Evolutionary conservation across 1,140 invertebrate species (phyloP).

Genomic region (Belonocnema kinseyi): DNA sequence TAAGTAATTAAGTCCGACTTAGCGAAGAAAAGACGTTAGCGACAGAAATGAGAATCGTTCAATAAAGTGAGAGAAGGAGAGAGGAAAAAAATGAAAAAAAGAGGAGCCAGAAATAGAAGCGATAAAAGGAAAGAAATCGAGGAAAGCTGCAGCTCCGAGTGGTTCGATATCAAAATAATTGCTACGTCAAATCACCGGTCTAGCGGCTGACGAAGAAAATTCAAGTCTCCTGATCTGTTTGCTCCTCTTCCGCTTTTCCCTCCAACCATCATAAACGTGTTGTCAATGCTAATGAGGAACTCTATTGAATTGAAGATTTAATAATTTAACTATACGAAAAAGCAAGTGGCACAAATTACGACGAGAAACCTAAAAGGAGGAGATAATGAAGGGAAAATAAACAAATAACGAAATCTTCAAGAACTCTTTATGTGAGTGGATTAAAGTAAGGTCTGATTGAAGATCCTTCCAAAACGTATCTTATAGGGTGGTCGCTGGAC

Average conservation of each 20-base stretch:
- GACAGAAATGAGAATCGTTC: constrained; percentile 44
- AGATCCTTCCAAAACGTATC: too few species aligned
- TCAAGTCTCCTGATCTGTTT: not conserved
- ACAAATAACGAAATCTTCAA: too few species aligned
- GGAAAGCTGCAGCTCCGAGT: constrained; percentile 40
- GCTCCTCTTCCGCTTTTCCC: not conserved
- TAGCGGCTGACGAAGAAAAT: constrained; percentile 35
- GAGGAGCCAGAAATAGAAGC: constrained; percentile 22
- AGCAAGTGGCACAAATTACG: not conserved
- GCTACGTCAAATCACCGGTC: constrained; percentile 54
- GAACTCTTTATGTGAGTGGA: too few species aligned
- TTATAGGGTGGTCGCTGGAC: too few species aligned
- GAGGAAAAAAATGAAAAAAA: not conserved
- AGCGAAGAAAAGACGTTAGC: constrained; percentile 60
- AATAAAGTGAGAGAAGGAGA: constrained; percentile 33
- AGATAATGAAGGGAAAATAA: too few species aligned
- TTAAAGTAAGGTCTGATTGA: too few species aligned
- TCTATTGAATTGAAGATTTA: not conserved
- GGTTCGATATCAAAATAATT: constrained; percentile 65
- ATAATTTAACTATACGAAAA: constrained; percentile 3
- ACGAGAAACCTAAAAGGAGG: too few species aligned
- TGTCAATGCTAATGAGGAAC: not conserved
- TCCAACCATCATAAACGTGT: not conserved
- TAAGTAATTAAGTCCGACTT: constrained; percentile 66
- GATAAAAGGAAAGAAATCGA: constrained; percentile 41